Base-by-base conservation (phyloP, 1,140 invertebrate genomes). In the Monomorium pharaonis region DNA sequence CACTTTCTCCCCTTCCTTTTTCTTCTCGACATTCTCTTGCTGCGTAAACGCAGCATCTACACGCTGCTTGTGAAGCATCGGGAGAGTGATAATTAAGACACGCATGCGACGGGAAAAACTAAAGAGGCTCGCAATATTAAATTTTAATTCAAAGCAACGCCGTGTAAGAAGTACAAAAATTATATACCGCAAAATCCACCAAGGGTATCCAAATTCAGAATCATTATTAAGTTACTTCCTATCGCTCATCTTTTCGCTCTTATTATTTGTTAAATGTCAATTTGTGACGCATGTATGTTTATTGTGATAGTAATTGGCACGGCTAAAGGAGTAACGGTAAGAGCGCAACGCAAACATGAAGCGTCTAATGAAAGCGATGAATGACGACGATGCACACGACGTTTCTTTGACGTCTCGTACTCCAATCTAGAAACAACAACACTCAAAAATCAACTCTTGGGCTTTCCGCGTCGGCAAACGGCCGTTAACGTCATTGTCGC, bases 401-500 rank as follows among this genome's bases (percentile, higher is more conserved):
- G n/a, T n/a, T n/a, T 49, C 27, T 30, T 72, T 58, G 37, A 72
- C 65, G 37, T 81, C 24, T 47, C 44, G 9, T 44, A 24, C 63
- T 81, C 24, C 65, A 81, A 70, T 70, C 65, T 44, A 24, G 63
- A 56, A 81, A 72, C n/a, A 51, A 42, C 51, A 42, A 70, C 37
- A 18, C 37, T 72, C 16, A 72, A 83, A 83, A 83, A 74, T 58
- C 67, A 51, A 81, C 33, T 33, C 33, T 33, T 14, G 18, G 2
- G 12, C n/a, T 18, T 58, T 83, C 51, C 49, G 65, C 77, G 21
- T 54, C 10, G 24, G 21, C 21, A 16, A 67, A 81, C 49, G 37
- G 14, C 30, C 42, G 30, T 78, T 67, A 78, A 78, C 27, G 60
- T 81, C 67, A 18, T 60, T 72, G 67, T 83, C 67, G 69, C 24